A percentile compares a stretch with the other conserved stretches of the same genome.
phyloP scores from a whole-genome alignment of 2,797 vertebrate species.

The Danio tinwini region DNA sequence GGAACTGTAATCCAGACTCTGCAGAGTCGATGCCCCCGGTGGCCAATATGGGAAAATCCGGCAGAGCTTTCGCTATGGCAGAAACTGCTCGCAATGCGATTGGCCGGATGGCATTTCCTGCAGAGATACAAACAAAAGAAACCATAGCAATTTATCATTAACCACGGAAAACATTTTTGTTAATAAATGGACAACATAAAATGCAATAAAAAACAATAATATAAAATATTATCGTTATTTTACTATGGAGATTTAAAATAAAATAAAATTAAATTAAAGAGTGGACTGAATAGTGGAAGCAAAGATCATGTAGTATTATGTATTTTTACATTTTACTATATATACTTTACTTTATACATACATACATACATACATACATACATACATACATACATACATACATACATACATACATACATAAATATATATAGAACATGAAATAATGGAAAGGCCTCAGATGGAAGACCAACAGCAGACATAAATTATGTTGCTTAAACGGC shows the following conservation, averaged over 20 bases:
- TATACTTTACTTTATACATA: too few species aligned
- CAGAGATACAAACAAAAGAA: conserved; percentile 32
- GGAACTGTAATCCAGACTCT: conserved; percentile 90
- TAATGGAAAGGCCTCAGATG: background rate
- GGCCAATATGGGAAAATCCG: conserved; percentile 89
- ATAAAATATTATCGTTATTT: too few species aligned
- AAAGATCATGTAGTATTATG: too few species aligned
- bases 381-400: too few species aligned
- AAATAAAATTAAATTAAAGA: background rate
- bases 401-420: too few species aligned
- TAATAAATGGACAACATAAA: too few species aligned
- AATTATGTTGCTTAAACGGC: conserved; percentile 3
- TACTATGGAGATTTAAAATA: background rate
- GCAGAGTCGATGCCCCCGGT: conserved; percentile 96
- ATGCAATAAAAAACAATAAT: too few species aligned
- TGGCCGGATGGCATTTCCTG: conserved; percentile 91
- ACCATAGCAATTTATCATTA: background rate
- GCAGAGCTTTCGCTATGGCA: conserved; percentile 84
- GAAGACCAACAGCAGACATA: background rate
- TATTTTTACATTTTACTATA: too few species aligned
- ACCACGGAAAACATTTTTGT: background rate
- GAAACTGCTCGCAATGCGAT: conserved; percentile 89
- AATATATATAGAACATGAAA: background rate
- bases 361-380: too few species aligned
- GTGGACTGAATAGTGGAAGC: background rate